Evolutionary conservation across 2,797 vertebrate genomes (phyloP).

Genomic region (Malacoctenus gilli): DNA sequence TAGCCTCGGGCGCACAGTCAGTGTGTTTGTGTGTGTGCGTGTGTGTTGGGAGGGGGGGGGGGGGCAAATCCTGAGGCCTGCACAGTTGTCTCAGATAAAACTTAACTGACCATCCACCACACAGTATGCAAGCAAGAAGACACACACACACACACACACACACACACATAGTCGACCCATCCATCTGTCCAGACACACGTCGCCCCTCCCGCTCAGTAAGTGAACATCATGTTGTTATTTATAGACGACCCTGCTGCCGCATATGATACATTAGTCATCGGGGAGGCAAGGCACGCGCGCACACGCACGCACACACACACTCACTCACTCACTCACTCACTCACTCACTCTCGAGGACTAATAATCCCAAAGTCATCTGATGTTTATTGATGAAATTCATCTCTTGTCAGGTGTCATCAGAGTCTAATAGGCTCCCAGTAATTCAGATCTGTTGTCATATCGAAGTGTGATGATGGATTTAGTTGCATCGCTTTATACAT

Average conservation of each 20-base stretch:
- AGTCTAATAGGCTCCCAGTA: slow-evolving; percentile 27
- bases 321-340: slow-evolving; percentile 15
- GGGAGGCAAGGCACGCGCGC: slow-evolving; percentile 30
- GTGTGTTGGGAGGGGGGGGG: slow-evolving; percentile 8
- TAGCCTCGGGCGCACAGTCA: slow-evolving; percentile 17
- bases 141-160: slow-evolving; percentile 1
- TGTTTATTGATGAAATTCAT: slow-evolving; percentile 47
- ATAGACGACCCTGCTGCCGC: slow-evolving; percentile 67
- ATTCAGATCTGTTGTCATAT: slow-evolving; percentile 21
- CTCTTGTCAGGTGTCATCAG: slow-evolving; percentile 43
- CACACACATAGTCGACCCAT: slow-evolving; percentile 27
- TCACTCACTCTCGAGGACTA: slow-evolving; percentile 21
- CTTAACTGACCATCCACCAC: slow-evolving; percentile 22
- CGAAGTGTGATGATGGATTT: slow-evolving; percentile 15
- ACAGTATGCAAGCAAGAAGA: slow-evolving; percentile 22
- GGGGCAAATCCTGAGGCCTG: slow-evolving; percentile 19
- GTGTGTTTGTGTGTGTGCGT: slow-evolving; percentile 11
- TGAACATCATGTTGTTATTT: slow-evolving; percentile 75
- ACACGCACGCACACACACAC: slow-evolving; percentile 20
- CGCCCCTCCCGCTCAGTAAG: slow-evolving; percentile 54
- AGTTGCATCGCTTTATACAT: slow-evolving; percentile 21
- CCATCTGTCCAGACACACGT: slow-evolving; percentile 59
- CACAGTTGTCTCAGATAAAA: slow-evolving; percentile 36
- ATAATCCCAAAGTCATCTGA: slow-evolving; percentile 59
- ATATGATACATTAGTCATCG: slow-evolving; percentile 66